phyloP scores from a whole-genome alignment of 2,113 vertebrate genomes.

The Forbesichthys agassizii region DNA sequence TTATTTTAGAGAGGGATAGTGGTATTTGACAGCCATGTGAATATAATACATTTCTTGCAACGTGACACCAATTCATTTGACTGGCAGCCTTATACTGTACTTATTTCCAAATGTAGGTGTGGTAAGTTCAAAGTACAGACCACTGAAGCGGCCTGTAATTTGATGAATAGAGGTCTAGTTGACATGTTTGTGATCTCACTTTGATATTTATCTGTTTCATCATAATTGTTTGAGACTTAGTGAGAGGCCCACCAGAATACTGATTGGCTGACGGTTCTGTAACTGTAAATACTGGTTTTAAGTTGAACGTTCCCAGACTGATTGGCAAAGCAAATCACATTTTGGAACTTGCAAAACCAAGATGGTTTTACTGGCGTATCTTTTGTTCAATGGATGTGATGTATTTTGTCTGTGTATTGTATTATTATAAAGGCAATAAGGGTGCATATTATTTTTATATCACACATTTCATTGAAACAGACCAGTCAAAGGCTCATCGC shows the following conservation, averaged over 20 bases:
- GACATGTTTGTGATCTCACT: conserved; percentile 17
- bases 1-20: too few relatives aligned
- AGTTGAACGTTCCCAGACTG: too few relatives aligned
- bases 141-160: conserved; percentile 37
- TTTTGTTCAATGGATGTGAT: background rate
- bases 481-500: conserved; percentile 4
- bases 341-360: background rate
- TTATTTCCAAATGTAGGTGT: conserved; percentile 57
- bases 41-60: conserved; percentile 25
- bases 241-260: background rate
- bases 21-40: too few relatives aligned
- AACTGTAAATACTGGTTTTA: too few relatives aligned
- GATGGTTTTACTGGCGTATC: background rate
- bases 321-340: too few relatives aligned
- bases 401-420: background rate
- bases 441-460: too few relatives aligned
- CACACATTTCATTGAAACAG: background rate
- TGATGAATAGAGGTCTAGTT: conserved; percentile 30
- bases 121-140: conserved; percentile 22
- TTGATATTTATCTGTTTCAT: conserved; percentile 46
- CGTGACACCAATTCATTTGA: conserved; percentile 45
- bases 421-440: too few relatives aligned
- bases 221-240: conserved; percentile 32
- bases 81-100: conserved; percentile 41
- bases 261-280: background rate